Evolutionary conservation across 2,888 invertebrate species (phyloP).

Genomic region (Imbricaverruca yamaguchii): DNA sequence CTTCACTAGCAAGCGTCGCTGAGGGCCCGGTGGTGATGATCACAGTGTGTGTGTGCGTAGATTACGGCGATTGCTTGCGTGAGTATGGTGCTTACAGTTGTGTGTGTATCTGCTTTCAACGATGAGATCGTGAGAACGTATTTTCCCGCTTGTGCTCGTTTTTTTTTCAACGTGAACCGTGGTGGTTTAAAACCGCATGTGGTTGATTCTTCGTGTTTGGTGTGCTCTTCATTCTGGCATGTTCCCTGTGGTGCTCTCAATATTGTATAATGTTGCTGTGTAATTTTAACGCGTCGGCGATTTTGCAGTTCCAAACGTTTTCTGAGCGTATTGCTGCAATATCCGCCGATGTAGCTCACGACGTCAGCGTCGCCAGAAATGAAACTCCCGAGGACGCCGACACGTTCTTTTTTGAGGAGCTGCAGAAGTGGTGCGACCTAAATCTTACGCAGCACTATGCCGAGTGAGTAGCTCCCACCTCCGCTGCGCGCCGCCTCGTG

Average conservation of each 20-base stretch:
- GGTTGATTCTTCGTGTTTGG: background rate
- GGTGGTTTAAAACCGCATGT: no score
- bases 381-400: conserved; percentile 56
- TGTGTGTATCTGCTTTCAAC: no score
- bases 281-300: no score
- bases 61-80: no score
- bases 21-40: no score
- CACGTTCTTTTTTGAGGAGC: conserved; percentile 70
- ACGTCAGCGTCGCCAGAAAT: conserved; percentile 61
- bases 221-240: background rate
- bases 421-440: conserved; percentile 81
- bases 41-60: no score
- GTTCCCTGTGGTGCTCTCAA: background rate
- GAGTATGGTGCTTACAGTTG: no score
- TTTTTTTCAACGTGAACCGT: no score
- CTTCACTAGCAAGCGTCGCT: no score
- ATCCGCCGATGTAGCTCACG: conserved; percentile 78
- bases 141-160: no score
- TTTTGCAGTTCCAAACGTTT: conserved; percentile 72
- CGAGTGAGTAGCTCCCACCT: conserved; percentile 36
- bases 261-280: conserved; percentile 26
- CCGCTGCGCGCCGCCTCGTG: no score
- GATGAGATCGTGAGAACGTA: no score
- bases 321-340: conserved; percentile 76
- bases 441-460: conserved; percentile 77